phyloP scores from a whole-genome alignment of 2,113 vertebrate genomes.

The Beaufortia kweichowensis region DNA sequence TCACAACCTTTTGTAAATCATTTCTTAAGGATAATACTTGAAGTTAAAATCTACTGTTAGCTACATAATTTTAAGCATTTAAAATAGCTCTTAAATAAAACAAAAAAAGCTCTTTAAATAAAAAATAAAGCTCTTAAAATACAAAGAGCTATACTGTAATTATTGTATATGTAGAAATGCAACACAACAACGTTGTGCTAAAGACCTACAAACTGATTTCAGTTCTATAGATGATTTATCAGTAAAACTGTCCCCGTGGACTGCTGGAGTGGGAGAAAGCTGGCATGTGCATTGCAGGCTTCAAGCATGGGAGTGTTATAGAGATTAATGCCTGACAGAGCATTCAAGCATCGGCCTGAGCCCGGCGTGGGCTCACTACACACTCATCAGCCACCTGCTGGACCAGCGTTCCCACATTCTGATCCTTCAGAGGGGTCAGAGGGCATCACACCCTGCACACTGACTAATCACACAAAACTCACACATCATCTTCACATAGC shows the following conservation, averaged over 20 bases:
- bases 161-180: too few species aligned
- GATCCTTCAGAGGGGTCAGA: slow-evolving; percentile 18
- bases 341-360: slow-evolving; percentile 16
- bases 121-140: too few species aligned
- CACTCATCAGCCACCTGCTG: slow-evolving; percentile 55
- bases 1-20: too few species aligned
- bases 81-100: too few species aligned
- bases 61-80: too few species aligned
- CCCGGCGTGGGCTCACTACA: slow-evolving; percentile 44
- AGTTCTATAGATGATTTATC: neutral
- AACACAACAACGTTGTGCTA: too few species aligned
- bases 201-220: neutral
- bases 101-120: too few species aligned
- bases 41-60: too few species aligned
- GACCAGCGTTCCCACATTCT: slow-evolving; percentile 22
- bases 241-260: neutral
- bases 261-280: slow-evolving; percentile 45
- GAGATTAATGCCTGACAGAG: slow-evolving; percentile 29
- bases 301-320: slow-evolving; percentile 28
- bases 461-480: slow-evolving; percentile 17
- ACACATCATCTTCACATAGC: neutral
- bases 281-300: slow-evolving; percentile 30
- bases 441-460: slow-evolving; percentile 49
- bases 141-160: too few species aligned
- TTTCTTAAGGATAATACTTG: too few species aligned